Conservation (phyloP, 2,113 vertebrate genomes). For the Cavia porcellus region DNA sequence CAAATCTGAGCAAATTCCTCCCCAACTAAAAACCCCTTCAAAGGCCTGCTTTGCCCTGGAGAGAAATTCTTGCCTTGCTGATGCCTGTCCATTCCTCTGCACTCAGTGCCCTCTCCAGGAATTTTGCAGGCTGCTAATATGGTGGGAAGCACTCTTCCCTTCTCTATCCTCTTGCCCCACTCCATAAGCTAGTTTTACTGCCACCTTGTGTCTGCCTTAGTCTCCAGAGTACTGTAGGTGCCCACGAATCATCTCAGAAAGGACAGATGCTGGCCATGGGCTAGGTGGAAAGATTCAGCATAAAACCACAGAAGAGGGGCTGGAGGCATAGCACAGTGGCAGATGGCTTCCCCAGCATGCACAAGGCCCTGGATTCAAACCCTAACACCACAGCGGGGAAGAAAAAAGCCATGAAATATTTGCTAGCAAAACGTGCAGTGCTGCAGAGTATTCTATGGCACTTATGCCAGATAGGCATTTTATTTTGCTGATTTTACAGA, state of each 20-base stretch:
- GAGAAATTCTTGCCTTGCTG: neutral
- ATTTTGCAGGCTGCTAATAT: neutral
- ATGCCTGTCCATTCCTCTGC: neutral
- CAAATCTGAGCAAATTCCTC: neutral
- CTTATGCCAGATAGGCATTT: neutral
- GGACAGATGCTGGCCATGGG: neutral
- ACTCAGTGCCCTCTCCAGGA: neutral
- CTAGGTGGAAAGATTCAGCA: neutral
- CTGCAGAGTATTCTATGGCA: neutral
- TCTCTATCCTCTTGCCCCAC: neutral
- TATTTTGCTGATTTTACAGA: neutral
- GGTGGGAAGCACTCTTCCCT: neutral
- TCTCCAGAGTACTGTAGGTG: neutral
- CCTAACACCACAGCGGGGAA: neutral
- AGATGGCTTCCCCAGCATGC: neutral
- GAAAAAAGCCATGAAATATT: neutral
- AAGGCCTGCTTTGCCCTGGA: conserved; percentile 16
- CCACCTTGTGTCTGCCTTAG: neutral
- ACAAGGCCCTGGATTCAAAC: neutral
- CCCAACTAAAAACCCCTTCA: neutral
- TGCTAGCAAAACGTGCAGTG: neutral
- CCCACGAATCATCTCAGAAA: neutral
- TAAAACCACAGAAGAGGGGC: neutral
- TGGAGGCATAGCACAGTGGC: neutral
- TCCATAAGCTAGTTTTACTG: neutral